A percentile compares a stretch with the other conserved stretches of the same genome.
These are phyloP conservation scores for Sternotherus odoratus DNA, from an alignment of 2,797 vertebrate species.

Conservation along the genomic window DNA sequence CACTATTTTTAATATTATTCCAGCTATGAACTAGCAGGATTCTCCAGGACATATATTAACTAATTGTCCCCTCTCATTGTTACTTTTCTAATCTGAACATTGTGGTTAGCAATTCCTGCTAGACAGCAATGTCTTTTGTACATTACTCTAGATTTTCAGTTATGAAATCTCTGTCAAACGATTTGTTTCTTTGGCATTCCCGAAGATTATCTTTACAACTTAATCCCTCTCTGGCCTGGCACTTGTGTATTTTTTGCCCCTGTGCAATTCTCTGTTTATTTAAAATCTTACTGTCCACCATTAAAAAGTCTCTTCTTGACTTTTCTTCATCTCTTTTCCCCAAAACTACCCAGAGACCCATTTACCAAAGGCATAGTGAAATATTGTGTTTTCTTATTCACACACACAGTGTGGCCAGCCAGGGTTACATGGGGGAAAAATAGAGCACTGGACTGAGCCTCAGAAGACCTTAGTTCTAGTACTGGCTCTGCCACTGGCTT, in stretches of 20 bases:
- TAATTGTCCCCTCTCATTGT: constrained; percentile 45
- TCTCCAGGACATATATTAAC: constrained; percentile 9
- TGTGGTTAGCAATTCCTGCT: neutral
- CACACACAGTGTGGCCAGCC: neutral
- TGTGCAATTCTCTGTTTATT: neutral
- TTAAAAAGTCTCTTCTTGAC: neutral
- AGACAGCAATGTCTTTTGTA: neutral
- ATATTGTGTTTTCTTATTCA: neutral
- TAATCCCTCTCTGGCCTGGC: neutral
- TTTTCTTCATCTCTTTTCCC: constrained; percentile 4
- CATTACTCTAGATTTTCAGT: neutral
- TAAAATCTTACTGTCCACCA: constrained; percentile 9
- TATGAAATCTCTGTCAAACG: rapidly evolving
- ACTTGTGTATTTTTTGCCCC: neutral
- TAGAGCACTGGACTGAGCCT: neutral
- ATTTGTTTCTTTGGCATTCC: neutral
- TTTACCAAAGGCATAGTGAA: constrained; percentile 2
- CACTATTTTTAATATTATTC: neutral
- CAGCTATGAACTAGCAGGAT: neutral
- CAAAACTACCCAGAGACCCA: neutral
- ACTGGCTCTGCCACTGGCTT: neutral
- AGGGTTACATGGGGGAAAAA: neutral
- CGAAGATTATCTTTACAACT: neutral
- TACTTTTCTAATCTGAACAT: neutral
- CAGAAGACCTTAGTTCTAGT: neutral